phyloP scores from a whole-genome alignment of 2,797 vertebrate species.

The Trachops cirrhosus region DNA sequence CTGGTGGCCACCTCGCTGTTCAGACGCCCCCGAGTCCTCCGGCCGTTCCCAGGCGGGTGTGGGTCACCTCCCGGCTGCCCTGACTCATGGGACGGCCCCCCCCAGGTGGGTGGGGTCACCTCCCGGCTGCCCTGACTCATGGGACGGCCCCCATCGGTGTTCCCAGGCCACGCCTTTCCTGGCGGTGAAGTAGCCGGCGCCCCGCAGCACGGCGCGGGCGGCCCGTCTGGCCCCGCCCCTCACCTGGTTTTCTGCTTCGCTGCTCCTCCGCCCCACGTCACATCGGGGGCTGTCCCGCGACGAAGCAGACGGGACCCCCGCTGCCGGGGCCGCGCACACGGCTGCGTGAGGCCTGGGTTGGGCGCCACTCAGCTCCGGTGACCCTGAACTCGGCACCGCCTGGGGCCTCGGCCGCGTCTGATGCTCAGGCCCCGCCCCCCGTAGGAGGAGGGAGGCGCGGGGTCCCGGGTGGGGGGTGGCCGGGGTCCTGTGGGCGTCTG shows the following conservation, averaged over 20 bases:
- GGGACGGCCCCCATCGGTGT: neutral
- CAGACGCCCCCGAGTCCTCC: neutral
- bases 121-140: rapidly evolving
- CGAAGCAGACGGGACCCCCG: neutral
- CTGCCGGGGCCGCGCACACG: rapidly evolving
- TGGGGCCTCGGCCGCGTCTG: too few species aligned
- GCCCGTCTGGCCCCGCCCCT: neutral
- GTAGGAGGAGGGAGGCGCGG: too few species aligned
- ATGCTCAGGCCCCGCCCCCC: too few species aligned
- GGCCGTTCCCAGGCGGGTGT: too few species aligned
- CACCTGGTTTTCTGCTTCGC: neutral
- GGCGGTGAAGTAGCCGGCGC: neutral
- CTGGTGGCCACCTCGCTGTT: neutral
- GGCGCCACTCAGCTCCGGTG: neutral
- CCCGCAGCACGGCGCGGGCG: rapidly evolving
- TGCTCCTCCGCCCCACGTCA: rapidly evolving
- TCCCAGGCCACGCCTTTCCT: neutral
- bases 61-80: rapidly evolving
- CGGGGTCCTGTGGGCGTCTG: too few species aligned
- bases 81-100: neutral
- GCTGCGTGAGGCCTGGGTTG: neutral
- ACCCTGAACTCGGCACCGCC: rapidly evolving
- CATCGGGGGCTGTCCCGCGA: rapidly evolving
- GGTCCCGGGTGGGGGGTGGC: too few species aligned
- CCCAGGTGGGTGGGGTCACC: too few species aligned